Conservation (phyloP, 2,888 invertebrate species). For the Conomelus anceps region DNA sequence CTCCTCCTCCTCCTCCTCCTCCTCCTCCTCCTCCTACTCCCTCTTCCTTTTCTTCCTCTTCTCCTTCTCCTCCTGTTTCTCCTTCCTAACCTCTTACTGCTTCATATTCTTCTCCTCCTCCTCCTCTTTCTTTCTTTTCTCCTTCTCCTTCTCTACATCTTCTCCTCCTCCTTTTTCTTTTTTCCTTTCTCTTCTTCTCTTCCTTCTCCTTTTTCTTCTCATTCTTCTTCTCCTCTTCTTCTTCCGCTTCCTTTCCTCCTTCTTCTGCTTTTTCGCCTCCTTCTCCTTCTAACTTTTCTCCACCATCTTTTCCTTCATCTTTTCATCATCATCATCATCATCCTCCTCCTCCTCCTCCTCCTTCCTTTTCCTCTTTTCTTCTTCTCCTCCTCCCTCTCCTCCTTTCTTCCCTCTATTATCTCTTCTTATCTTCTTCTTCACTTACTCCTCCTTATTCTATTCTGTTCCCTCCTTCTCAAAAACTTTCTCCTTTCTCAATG, state of each 20-base stretch:
- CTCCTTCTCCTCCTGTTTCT: not conserved
- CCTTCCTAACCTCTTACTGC: not conserved
- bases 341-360: not conserved
- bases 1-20: not conserved
- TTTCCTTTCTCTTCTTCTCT: not conserved
- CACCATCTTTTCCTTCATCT: not conserved
- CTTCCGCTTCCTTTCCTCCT: not conserved
- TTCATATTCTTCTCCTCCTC: not conserved
- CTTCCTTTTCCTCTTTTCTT: not conserved
- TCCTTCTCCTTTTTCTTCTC: not conserved
- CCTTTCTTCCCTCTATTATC: slow-evolving; percentile 19
- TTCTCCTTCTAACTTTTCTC: slow-evolving; percentile 13
- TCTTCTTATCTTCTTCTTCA: not conserved
- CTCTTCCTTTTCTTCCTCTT: not conserved
- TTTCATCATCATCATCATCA: not conserved
- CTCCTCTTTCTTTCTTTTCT: not conserved
- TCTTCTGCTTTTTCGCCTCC: not conserved
- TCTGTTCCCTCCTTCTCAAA: not conserved
- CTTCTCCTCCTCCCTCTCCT: not conserved
- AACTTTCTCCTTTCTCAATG: too few relatives aligned
- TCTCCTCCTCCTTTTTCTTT: not conserved
- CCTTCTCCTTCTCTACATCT: not conserved
- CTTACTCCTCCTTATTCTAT: not conserved
- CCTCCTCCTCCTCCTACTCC: not conserved
- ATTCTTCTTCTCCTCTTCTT: not conserved